A percentile compares a stretch with the other conserved stretches of the same genome.
Evolutionary conservation across 2,888 invertebrate species (phyloP).

Genomic region (Melieria omissa): DNA sequence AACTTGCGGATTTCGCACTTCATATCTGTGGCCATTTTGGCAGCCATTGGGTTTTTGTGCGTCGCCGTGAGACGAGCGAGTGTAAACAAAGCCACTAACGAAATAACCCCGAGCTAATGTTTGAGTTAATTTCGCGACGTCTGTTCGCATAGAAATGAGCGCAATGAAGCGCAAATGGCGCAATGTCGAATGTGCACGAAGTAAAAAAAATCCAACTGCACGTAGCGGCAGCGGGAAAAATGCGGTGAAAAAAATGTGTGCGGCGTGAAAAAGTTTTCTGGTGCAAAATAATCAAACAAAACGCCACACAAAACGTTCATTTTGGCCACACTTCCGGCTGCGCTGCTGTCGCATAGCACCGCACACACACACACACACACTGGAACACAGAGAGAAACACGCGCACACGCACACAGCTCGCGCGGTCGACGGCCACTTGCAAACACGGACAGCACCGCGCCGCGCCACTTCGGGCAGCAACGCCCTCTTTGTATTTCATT

Average conservation of each 20-base stretch:
- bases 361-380: too few species aligned
- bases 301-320: slow-evolving; percentile 33
- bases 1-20: slow-evolving; percentile 27
- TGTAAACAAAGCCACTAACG: slow-evolving; percentile 24
- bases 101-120: slow-evolving; percentile 34
- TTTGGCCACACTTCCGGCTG: slow-evolving; percentile 28
- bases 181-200: slow-evolving; percentile 1
- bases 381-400: neutral
- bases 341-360: too few species aligned
- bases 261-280: neutral
- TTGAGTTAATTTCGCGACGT: slow-evolving; percentile 31
- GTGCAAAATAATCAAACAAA: slow-evolving; percentile 39
- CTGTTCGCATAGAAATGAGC: slow-evolving; percentile 25
- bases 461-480: slow-evolving; percentile 24
- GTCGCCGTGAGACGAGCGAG: neutral
- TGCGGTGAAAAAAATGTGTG: slow-evolving; percentile 32
- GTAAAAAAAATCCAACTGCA: slow-evolving; percentile 16
- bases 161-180: too few species aligned
- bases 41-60: slow-evolving; percentile 2
- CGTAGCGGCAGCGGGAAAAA: neutral
- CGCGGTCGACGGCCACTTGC: too few species aligned
- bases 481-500: slow-evolving; percentile 38
- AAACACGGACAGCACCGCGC: neutral
- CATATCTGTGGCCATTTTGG: neutral
- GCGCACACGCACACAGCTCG: too few species aligned